phyloP scores from a whole-genome alignment of 2,113 vertebrate species.

The Hemiprocne comata region DNA sequence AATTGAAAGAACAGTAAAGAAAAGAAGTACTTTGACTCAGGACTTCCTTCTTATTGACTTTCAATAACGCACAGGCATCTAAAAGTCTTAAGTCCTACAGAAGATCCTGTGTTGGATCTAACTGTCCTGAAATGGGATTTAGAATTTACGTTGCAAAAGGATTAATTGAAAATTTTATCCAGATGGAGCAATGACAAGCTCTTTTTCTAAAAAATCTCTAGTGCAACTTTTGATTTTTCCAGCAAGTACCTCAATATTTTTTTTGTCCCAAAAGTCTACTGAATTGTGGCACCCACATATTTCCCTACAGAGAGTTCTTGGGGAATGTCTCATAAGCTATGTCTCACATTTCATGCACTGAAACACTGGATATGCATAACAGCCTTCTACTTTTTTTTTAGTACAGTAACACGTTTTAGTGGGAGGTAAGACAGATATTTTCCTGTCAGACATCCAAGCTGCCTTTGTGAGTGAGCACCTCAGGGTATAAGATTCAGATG shows the following conservation, averaged over 20 bases:
- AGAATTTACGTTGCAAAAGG: not conserved
- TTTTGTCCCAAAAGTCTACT: not conserved
- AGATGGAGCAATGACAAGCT: not conserved
- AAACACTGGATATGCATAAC: not conserved
- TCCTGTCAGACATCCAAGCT: not conserved
- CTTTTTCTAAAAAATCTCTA: not conserved
- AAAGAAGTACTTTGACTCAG: not conserved
- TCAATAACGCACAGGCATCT: not conserved
- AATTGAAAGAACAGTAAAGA: too few species aligned
- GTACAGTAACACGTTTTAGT: not conserved
- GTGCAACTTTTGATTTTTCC: not conserved
- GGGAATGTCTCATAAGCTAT: not conserved
- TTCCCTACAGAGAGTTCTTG: not conserved
- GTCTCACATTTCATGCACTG: not conserved
- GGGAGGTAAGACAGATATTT: not conserved
- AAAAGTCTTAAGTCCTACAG: not conserved
- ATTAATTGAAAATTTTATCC: not conserved
- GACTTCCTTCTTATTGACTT: slow-evolving; percentile 20
- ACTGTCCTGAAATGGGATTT: not conserved
- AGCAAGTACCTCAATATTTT: not conserved
- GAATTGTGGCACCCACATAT: not conserved
- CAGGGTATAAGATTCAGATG: not conserved
- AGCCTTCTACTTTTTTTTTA: not conserved
- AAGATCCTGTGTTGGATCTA: not conserved
- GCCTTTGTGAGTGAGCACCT: not conserved